Percentiles rank a stretch among this genome's conserved stretches.
Evolutionary conservation across 2,797 vertebrate species (phyloP).

Genomic region (Sarcoramphus papa): DNA sequence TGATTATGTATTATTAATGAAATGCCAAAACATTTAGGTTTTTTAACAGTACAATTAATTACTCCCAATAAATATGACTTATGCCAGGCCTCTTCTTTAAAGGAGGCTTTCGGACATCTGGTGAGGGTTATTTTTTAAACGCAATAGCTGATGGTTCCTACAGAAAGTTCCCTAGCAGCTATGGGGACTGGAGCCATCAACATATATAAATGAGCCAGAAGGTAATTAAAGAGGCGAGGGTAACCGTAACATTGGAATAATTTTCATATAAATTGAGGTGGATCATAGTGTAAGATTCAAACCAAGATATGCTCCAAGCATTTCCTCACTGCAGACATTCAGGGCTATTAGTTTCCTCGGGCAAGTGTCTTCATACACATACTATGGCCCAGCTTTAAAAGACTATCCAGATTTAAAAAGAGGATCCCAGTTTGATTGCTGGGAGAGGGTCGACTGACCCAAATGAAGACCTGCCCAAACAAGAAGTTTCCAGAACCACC

Average conservation of each 20-base stretch:
- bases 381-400: background rate
- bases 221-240: background rate
- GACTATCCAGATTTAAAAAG: background rate
- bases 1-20: constrained; percentile 19
- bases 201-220: background rate
- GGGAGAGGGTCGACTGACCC: background rate
- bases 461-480: background rate
- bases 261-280: background rate
- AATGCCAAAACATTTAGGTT: constrained; percentile 42
- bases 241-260: background rate
- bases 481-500: background rate
- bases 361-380: background rate
- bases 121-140: constrained; percentile 18
- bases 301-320: background rate
- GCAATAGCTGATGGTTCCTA: background rate
- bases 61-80: constrained; percentile 14
- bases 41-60: constrained; percentile 39
- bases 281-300: background rate
- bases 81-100: background rate
- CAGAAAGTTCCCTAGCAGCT: background rate
- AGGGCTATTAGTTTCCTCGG: background rate
- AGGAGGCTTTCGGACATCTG: constrained; percentile 21
- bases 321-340: background rate
- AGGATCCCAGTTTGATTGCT: background rate
- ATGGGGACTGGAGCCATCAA: background rate